Base-by-base conservation (phyloP, 1,140 invertebrate genomes). In the Drosophila nigrodunni region DNA sequence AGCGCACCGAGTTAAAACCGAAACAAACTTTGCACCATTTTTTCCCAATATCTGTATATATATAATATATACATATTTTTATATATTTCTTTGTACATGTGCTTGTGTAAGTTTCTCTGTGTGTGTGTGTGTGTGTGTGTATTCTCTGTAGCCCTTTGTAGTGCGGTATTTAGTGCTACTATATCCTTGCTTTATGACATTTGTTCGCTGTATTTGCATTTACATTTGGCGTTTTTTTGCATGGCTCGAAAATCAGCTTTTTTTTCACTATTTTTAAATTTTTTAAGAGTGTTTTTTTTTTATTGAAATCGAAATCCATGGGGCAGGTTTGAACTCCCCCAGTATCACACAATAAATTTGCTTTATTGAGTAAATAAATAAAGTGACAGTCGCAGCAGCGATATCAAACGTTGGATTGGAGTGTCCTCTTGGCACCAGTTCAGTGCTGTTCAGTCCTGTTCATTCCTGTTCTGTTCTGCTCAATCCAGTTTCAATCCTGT, bases 1-100 rank as follows among this genome's bases (percentile, higher is more conserved):
- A 92, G 82, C 90, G 91, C 91, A 92, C 88, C 88, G 86, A 92
- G 75, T 91, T 91, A 79, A 92, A 92, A 92, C 91, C 90, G 91
- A 91, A 92, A 92, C 85, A 92, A 89, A 92, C 82, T 91, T 91
- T 92, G 90, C 90, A 92, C 90, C 70, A 90, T 77, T 81, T 89
- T 78, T 11, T 4, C 11, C 3, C 11, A 41, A 41, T 41, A 41
- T 41, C 9, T 41, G 11, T 58, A 59, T 80, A 69, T 76, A 65
- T 74, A 49, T 72, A 18, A 49, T 72, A 18, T 30, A 41, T 68
- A 44, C 72, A 57, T 68, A 35, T 58, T 11, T 25, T 35, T 80
- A 46, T 62, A 11, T 54, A 64, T 58, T 10, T 52, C 8, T 55
- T 21, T 64, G 34, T 69, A 46, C 2, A 18, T 59, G 60, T 67